phyloP scores from a whole-genome alignment of 1,140 invertebrate genomes.

The Zaprionus tsacasi region DNA sequence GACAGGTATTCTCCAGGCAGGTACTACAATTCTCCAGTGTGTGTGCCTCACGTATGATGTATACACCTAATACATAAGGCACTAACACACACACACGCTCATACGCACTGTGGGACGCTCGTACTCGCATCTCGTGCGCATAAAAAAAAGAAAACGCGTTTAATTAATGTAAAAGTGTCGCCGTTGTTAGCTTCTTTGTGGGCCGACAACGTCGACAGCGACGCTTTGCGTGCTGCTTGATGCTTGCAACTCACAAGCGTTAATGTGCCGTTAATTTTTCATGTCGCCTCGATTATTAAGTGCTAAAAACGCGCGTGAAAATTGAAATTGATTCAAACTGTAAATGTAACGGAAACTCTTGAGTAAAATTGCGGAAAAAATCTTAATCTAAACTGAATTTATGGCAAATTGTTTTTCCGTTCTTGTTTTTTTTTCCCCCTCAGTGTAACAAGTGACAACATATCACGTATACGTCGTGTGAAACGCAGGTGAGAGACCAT shows the following conservation, averaged over 20 bases:
- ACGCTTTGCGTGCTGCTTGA: constrained; percentile 7
- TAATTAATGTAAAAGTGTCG: constrained; percentile 79
- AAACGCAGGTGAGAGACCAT: not conserved
- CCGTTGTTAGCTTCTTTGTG: constrained; percentile 46
- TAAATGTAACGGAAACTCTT: not conserved
- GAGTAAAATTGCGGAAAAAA: not conserved
- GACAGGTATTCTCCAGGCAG: constrained; percentile 37
- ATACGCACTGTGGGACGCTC: constrained; percentile 10
- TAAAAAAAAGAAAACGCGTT: constrained; percentile 66
- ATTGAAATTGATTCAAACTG: constrained; percentile 48
- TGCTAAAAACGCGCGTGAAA: constrained; percentile 46
- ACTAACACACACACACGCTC: constrained; percentile 25
- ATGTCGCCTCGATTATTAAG: constrained; percentile 62
- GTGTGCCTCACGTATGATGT: constrained; percentile 36
- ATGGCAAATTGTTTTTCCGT: not conserved
- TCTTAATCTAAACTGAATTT: not conserved
- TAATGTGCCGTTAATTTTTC: constrained; percentile 71
- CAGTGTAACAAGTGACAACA: not conserved
- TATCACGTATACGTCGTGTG: not conserved
- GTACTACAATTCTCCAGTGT: constrained; percentile 19
- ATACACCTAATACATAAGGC: constrained; percentile 36
- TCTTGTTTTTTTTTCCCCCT: not conserved
- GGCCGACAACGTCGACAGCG: constrained; percentile 24
- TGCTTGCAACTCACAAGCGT: constrained; percentile 39
- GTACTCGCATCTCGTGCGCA: constrained; percentile 50